A percentile compares a stretch with the other conserved stretches of the same genome.
phyloP scores from a whole-genome alignment of 2,113 vertebrate genomes.

The Prionailurus viverrinus region DNA sequence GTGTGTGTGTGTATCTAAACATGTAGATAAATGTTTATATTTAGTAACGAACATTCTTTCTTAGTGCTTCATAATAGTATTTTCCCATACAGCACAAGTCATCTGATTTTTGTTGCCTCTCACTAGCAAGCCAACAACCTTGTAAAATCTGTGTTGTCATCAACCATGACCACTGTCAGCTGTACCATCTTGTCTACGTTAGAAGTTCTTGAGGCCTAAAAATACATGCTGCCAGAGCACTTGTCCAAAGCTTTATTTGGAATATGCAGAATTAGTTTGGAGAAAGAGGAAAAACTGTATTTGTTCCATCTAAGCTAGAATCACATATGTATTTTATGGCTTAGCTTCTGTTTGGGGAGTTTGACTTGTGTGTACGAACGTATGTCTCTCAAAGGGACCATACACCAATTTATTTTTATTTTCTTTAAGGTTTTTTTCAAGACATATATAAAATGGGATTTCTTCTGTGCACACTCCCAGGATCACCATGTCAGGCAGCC shows the following conservation, averaged over 20 bases:
- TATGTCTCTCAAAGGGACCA: neutral
- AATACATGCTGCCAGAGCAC: neutral
- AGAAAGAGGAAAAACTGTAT: constrained; percentile 1
- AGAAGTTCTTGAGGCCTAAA: constrained; percentile 21
- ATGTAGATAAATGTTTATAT: too few relatives aligned
- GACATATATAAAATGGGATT: neutral
- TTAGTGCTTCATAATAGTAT: neutral
- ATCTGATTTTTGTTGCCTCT: neutral
- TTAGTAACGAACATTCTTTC: neutral
- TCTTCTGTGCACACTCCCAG: neutral
- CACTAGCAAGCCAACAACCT: neutral
- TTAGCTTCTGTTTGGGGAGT: neutral
- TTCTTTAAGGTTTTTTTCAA: neutral
- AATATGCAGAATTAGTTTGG: constrained; percentile 17
- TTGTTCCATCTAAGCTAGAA: neutral
- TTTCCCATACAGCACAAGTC: neutral
- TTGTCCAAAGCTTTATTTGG: constrained; percentile 23
- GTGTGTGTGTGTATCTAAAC: neutral
- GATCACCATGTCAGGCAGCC: neutral
- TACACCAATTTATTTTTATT: neutral
- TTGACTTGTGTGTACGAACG: neutral
- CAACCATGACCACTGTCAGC: neutral
- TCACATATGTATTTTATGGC: neutral
- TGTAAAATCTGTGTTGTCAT: constrained; percentile 32
- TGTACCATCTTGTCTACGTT: neutral